Conservation (phyloP, 2,888 invertebrate genomes). For the Chydorus sphaericus region DNA sequence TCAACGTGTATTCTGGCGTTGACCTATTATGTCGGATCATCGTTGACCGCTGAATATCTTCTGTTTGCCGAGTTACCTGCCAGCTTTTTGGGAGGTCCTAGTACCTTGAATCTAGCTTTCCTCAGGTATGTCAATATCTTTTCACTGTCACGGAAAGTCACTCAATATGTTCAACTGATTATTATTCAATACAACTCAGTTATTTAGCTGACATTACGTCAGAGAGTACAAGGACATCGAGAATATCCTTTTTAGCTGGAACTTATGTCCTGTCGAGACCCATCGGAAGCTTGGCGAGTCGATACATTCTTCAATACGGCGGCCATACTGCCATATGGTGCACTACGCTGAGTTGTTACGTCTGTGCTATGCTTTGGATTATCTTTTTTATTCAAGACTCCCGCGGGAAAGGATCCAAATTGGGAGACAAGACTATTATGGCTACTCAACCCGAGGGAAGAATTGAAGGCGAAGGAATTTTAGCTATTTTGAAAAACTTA, state of each 20-base stretch:
- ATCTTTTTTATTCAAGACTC: background rate
- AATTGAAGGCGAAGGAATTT: too few relatives aligned
- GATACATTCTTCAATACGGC: background rate
- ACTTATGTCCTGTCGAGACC: background rate
- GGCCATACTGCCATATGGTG: background rate
- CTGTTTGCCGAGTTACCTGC: slow-evolving; percentile 3
- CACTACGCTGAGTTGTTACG: background rate
- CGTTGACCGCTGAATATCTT: slow-evolving; percentile 7
- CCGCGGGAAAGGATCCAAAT: too few relatives aligned
- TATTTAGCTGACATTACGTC: background rate
- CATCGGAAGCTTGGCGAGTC: background rate
- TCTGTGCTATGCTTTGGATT: background rate
- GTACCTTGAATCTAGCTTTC: slow-evolving; percentile 1
- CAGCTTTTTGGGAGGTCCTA: slow-evolving; percentile 9
- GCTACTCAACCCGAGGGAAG: too few relatives aligned
- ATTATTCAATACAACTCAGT: background rate
- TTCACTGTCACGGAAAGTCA: background rate
- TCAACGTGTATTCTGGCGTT: background rate
- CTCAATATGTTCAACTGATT: too few relatives aligned
- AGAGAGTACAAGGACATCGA: background rate
- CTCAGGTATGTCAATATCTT: slow-evolving; percentile 5
- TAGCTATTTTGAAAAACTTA: background rate
- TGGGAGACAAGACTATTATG: too few relatives aligned
- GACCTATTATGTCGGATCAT: background rate
- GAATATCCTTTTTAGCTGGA: background rate